These are phyloP conservation scores for Bolborhynchus lineola DNA, from an alignment of 2,113 vertebrate species.

Conservation along the genomic window DNA sequence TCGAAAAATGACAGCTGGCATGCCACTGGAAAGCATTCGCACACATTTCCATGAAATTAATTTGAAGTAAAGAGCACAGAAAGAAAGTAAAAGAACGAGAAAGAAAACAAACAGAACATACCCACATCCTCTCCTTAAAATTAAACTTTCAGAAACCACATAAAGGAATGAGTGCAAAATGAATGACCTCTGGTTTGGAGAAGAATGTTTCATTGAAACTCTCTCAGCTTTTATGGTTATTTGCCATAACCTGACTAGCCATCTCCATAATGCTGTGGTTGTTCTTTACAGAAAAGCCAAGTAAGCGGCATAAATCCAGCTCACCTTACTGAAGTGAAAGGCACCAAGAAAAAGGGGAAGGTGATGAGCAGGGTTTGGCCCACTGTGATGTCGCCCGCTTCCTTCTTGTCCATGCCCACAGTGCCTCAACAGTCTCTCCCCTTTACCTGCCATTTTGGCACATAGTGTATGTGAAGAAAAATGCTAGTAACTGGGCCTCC, in stretches of 20 bases:
- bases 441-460: background rate
- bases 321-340: background rate
- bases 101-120: slow-evolving; percentile 42
- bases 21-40: background rate
- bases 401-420: background rate
- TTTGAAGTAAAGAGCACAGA: slow-evolving; percentile 29
- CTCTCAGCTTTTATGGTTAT: slow-evolving; percentile 53
- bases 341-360: background rate
- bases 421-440: background rate
- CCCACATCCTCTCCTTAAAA: slow-evolving; percentile 68
- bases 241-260: slow-evolving; percentile 53
- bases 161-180: slow-evolving; percentile 60
- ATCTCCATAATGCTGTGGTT: background rate
- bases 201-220: slow-evolving; percentile 60
- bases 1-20: slow-evolving; percentile 57
- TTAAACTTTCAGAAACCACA: slow-evolving; percentile 70
- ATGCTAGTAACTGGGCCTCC: background rate
- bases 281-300: background rate
- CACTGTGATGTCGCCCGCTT: background rate
- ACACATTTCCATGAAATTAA: slow-evolving; percentile 29
- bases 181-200: slow-evolving; percentile 68
- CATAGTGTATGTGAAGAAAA: background rate
- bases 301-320: background rate
- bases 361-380: background rate
- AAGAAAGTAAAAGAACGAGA: slow-evolving; percentile 34